These are phyloP conservation scores for Toxonevra muliebris DNA, from an alignment of 2,888 invertebrate species.

Conservation along the genomic window DNA sequence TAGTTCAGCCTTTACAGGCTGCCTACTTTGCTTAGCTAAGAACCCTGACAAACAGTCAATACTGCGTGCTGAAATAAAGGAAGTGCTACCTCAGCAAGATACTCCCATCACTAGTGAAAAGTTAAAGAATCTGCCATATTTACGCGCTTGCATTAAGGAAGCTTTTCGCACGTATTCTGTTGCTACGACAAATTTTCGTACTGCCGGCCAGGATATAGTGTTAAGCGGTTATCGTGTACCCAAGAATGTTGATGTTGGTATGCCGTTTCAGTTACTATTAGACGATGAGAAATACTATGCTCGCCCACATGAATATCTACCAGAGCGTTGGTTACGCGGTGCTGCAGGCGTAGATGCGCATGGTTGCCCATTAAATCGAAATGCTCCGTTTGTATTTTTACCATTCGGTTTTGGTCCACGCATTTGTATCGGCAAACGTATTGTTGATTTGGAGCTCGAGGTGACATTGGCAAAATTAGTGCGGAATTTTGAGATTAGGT, in stretches of 20 bases:
- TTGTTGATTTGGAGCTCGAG: slow-evolving; percentile 34
- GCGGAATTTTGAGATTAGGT: slow-evolving; percentile 27
- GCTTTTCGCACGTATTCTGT: slow-evolving; percentile 71
- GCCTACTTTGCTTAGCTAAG: slow-evolving; percentile 70
- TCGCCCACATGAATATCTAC: slow-evolving; percentile 64
- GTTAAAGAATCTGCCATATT: slow-evolving; percentile 67
- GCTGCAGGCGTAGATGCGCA: neutral
- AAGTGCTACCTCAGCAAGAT: slow-evolving; percentile 47
- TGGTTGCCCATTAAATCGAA: slow-evolving; percentile 31
- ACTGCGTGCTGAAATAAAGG: slow-evolving; percentile 68
- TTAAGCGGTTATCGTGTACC: slow-evolving; percentile 71
- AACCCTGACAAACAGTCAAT: slow-evolving; percentile 72
- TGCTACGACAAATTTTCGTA: slow-evolving; percentile 68
- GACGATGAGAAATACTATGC: slow-evolving; percentile 71
- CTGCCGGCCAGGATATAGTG: slow-evolving; percentile 68
- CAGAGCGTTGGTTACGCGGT: slow-evolving; percentile 73
- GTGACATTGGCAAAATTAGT: slow-evolving; percentile 19
- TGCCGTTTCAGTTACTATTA: slow-evolving; percentile 75
- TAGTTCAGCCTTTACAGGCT: slow-evolving; percentile 63
- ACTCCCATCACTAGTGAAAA: slow-evolving; percentile 61
- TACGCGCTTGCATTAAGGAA: slow-evolving; percentile 78
- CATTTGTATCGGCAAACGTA: slow-evolving; percentile 34
- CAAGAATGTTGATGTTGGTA: slow-evolving; percentile 74
- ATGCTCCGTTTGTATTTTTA: slow-evolving; percentile 33
- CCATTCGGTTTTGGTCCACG: slow-evolving; percentile 37